phyloP scores from a whole-genome alignment of 2,113 vertebrate species.

The Sphyrna mokarran region DNA sequence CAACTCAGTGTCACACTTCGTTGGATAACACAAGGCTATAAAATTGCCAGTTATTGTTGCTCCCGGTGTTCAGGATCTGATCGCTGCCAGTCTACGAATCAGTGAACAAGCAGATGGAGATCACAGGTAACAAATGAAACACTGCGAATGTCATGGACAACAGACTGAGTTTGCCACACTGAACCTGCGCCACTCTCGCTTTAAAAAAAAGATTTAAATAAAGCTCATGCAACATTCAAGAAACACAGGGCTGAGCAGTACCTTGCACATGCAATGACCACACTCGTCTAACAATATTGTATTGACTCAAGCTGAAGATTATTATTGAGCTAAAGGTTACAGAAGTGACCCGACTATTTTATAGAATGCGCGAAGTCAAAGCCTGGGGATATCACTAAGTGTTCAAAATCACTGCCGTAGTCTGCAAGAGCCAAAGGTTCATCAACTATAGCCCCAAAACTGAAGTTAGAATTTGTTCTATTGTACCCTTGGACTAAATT shows the following conservation, averaged over 20 bases:
- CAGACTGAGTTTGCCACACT: neutral
- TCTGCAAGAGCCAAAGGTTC: slow-evolving; percentile 30
- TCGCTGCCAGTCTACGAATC: neutral
- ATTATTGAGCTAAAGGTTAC: slow-evolving; percentile 21
- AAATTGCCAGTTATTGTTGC: neutral
- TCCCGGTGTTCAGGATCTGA: neutral
- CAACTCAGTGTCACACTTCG: neutral
- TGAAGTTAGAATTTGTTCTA: neutral
- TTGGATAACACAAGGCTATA: neutral
- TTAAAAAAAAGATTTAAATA: neutral
- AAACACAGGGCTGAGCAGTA: neutral
- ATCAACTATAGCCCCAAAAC: slow-evolving; percentile 2
- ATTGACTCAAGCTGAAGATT: neutral
- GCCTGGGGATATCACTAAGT: slow-evolving; percentile 18
- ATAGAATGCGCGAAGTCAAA: slow-evolving; percentile 18
- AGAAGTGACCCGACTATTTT: neutral
- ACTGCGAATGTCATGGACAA: neutral
- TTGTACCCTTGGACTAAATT: slow-evolving; percentile 12
- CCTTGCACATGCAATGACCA: neutral
- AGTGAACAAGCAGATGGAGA: neutral
- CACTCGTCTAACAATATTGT: neutral
- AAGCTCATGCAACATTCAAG: too few species aligned
- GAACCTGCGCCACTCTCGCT: neutral
- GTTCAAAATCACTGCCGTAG: slow-evolving; percentile 27
- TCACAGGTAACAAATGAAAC: neutral